Conservation (phyloP, 1,140 invertebrate species). For the Andricus grossulariae region DNA sequence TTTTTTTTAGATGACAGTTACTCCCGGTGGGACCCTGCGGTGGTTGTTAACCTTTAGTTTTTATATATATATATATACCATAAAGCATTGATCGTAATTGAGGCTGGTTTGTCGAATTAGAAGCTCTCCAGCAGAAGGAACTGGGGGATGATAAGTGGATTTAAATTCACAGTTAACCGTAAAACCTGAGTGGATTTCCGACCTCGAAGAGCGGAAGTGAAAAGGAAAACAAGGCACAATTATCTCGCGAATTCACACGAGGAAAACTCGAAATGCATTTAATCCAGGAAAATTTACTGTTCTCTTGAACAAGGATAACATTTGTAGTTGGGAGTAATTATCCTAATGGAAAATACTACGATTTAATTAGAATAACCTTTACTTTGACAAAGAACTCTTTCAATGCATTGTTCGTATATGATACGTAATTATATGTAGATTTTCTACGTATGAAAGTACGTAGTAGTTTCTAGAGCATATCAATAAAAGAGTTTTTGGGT, state of each 20-base stretch:
- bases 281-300: not conserved
- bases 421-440: no score
- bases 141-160: conserved; percentile 14
- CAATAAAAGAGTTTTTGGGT: no score
- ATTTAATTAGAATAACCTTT: no score
- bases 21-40: no score
- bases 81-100: conserved; percentile 33
- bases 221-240: not conserved
- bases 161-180: conserved; percentile 34
- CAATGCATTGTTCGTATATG: no score
- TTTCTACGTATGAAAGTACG: no score
- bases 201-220: conserved; percentile 30
- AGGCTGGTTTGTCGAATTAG: conserved; percentile 16
- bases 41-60: no score
- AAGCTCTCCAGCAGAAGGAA: conserved; percentile 7
- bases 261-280: not conserved
- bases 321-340: no score
- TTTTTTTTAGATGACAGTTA: no score
- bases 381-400: no score
- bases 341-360: no score
- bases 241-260: not conserved
- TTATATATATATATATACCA: not conserved
- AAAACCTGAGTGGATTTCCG: conserved; percentile 18
- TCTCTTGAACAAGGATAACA: not conserved
- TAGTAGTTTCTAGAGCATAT: no score